Conservation (phyloP, 2,888 invertebrate species). For the Teinopalpus imperialis region DNA sequence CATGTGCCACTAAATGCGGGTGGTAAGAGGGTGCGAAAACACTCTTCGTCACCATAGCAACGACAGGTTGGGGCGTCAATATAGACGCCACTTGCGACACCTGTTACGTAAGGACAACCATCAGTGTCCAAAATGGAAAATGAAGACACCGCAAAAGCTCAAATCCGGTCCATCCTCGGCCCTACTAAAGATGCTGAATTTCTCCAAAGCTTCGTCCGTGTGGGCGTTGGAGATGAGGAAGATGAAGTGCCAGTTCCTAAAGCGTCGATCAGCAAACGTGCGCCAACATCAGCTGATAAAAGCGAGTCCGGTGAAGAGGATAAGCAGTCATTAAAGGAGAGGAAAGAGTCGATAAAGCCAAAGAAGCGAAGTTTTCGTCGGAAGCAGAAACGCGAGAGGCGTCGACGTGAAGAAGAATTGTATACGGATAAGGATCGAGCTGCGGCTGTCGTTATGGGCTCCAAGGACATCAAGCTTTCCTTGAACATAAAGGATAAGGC, state of each 20-base stretch:
- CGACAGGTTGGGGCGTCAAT: conserved; percentile 69
- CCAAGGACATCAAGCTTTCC: conserved; percentile 93
- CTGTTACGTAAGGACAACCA: conserved; percentile 52
- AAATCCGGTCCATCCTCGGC: conserved; percentile 83
- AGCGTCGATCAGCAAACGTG: conserved; percentile 69
- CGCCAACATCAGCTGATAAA: conserved; percentile 56
- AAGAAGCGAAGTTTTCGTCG: conserved; percentile 55
- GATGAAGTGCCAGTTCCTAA: conserved; percentile 68
- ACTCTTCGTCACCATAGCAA: conserved; percentile 66
- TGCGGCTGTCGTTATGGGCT: conserved; percentile 93
- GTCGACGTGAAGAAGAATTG: conserved; percentile 84
- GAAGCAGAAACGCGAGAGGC: conserved; percentile 63
- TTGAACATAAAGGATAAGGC: conserved; percentile 90
- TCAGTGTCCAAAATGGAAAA: conserved; percentile 44
- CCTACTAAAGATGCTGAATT: conserved; percentile 87
- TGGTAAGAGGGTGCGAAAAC: conserved; percentile 68
- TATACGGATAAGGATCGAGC: conserved; percentile 96
- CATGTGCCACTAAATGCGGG: conserved; percentile 44
- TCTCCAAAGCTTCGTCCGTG: conserved; percentile 89
- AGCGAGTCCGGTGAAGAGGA: conserved; percentile 51
- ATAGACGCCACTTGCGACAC: conserved; percentile 61
- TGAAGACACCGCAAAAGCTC: conserved; percentile 67
- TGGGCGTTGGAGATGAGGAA: conserved; percentile 83
- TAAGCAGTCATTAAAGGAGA: conserved; percentile 54
- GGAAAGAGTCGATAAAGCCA: conserved; percentile 60